phyloP scores from a whole-genome alignment of 1,140 invertebrate genomes.

The Marisa cornuarietis region DNA sequence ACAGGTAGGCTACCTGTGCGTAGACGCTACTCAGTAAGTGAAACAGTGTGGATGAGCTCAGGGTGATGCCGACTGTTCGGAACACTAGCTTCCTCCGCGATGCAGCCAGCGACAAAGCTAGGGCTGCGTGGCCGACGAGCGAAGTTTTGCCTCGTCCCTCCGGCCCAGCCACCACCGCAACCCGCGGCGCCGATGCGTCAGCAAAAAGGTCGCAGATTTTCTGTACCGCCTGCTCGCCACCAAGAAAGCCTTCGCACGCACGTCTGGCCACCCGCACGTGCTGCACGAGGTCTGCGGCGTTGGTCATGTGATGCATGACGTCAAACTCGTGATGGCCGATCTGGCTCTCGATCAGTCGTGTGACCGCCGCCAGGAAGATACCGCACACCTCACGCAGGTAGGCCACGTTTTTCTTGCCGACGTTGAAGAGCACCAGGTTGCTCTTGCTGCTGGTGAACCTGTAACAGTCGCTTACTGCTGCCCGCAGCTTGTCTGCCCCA shows the following conservation, averaged over 20 bases:
- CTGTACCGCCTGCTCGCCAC: slow-evolving; percentile 3
- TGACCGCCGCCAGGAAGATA: slow-evolving; percentile 24
- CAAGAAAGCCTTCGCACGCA: background rate
- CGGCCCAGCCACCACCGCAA: slow-evolving; percentile 20
- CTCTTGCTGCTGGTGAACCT: slow-evolving; percentile 16
- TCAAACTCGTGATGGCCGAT: slow-evolving; percentile 26
- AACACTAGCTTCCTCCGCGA: slow-evolving; percentile 25
- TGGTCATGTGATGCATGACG: slow-evolving; percentile 26
- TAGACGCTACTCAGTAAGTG: slow-evolving; percentile 29
- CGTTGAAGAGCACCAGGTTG: slow-evolving; percentile 28
- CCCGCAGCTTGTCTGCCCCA: slow-evolving; percentile 23
- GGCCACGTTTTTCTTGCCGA: slow-evolving; percentile 25
- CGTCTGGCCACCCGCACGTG: slow-evolving; percentile 24
- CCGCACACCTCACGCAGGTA: slow-evolving; percentile 28
- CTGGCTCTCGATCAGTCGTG: slow-evolving; percentile 25
- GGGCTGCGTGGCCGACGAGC: slow-evolving; percentile 26
- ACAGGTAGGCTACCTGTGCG: slow-evolving; percentile 31
- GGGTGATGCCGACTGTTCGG: slow-evolving; percentile 26
- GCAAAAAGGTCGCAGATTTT: slow-evolving; percentile 11
- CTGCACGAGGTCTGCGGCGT: slow-evolving; percentile 27
- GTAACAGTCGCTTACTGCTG: slow-evolving; percentile 20
- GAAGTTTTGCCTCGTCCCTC: slow-evolving; percentile 30
- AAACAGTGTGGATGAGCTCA: slow-evolving; percentile 28
- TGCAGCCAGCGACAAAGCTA: slow-evolving; percentile 4
- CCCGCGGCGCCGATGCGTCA: background rate